These are phyloP conservation scores for Crotalus viridis DNA, from an alignment of 2,113 vertebrate species.

Conservation along the genomic window DNA sequence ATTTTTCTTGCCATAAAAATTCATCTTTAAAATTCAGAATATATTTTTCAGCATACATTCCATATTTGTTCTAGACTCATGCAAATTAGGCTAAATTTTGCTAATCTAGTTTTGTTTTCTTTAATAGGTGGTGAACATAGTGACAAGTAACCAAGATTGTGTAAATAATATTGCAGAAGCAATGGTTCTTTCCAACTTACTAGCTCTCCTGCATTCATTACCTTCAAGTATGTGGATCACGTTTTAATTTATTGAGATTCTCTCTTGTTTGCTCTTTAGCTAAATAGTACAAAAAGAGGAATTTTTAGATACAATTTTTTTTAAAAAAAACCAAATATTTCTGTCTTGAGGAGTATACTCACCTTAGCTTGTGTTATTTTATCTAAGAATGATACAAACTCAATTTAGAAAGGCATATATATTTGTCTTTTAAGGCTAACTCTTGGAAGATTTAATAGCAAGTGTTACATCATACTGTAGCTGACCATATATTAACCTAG, in stretches of 20 bases:
- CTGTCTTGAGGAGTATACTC: background rate
- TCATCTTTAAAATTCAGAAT: background rate
- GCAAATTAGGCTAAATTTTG: background rate
- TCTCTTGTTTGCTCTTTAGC: background rate
- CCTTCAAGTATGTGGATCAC: constrained; percentile 86
- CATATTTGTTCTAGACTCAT: background rate
- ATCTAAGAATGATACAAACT: background rate
- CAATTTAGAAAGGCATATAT: background rate
- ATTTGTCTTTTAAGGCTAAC: background rate
- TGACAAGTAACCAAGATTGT: constrained; percentile 97
- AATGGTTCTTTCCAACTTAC: constrained; percentile 88
- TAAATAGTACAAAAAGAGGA: background rate
- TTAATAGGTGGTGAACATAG: constrained; percentile 94
- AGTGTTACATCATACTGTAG: background rate
- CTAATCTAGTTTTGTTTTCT: constrained; percentile 32
- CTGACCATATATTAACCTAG: background rate
- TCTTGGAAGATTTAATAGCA: background rate
- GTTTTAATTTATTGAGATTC: background rate
- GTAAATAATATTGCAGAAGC: constrained; percentile 96
- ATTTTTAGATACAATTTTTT: background rate
- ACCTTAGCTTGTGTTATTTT: background rate
- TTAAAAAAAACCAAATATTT: background rate
- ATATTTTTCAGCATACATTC: background rate
- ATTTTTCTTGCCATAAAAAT: background rate
- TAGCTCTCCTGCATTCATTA: constrained; percentile 93